A percentile compares a stretch with the other conserved stretches of the same genome.
phyloP scores from a whole-genome alignment of 2,888 invertebrate genomes.

The Drosophila formosana region DNA sequence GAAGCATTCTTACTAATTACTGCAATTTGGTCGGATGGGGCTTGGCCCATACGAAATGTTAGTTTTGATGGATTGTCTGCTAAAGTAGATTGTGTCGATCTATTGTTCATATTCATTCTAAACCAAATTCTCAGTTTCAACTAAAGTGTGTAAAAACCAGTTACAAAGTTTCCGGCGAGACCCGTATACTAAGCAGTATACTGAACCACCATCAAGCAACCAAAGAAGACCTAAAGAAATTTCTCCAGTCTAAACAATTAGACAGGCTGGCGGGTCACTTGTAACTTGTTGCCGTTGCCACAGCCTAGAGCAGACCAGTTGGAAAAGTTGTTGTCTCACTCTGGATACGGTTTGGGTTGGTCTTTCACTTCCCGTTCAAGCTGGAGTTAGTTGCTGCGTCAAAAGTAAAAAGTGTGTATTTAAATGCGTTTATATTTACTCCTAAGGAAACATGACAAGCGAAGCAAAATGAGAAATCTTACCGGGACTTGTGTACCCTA shows the following conservation, averaged over 20 bases:
- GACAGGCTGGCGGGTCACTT: constrained; percentile 49
- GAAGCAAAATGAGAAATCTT: constrained; percentile 12
- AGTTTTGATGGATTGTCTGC: constrained; percentile 57
- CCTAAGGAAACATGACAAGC: constrained; percentile 36
- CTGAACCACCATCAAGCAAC: not conserved
- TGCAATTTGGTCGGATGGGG: constrained; percentile 23
- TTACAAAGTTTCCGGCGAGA: constrained; percentile 34
- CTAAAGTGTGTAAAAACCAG: constrained; percentile 46
- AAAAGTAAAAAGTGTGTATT: constrained; percentile 60
- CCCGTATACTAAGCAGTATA: constrained; percentile 9
- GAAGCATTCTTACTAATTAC: constrained; percentile 45
- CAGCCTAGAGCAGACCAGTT: constrained; percentile 20
- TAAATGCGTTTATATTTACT: constrained; percentile 50
- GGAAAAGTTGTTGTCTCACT: constrained; percentile 35
- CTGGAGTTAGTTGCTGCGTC: constrained; percentile 37
- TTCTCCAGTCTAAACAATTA: constrained; percentile 71
- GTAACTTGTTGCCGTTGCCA: constrained; percentile 63
- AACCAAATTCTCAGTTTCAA: constrained; percentile 43
- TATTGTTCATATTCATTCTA: constrained; percentile 27
- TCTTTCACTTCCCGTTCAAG: constrained; percentile 27
- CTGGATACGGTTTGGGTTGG: constrained; percentile 7
- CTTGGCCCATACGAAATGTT: constrained; percentile 36
- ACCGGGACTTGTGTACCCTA: no score
- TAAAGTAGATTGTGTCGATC: constrained; percentile 20
- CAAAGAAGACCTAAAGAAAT: constrained; percentile 69